Percentiles rank a stretch among this genome's conserved stretches.
Conservation (phyloP, 2,113 vertebrate species). For the Candoia aspera region DNA sequence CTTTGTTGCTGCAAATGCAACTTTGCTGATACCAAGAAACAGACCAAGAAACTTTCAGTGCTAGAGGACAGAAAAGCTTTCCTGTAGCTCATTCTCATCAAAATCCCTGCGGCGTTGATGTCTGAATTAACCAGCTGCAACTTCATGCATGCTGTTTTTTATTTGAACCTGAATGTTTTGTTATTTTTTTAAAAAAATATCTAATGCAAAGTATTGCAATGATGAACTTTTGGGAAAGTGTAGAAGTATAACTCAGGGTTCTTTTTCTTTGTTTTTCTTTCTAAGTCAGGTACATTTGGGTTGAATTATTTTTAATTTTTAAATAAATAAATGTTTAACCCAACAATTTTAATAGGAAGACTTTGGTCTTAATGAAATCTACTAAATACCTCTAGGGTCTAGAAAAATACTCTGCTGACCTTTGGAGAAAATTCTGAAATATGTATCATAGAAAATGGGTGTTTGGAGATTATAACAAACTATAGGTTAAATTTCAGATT, state of each 20-base stretch:
- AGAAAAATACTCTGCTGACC: neutral
- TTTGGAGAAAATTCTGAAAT: neutral
- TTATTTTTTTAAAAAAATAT: neutral
- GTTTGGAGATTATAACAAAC: neutral
- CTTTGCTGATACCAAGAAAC: neutral
- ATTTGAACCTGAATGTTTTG: neutral
- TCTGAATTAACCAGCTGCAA: neutral
- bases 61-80: neutral
- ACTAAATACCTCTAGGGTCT: neutral
- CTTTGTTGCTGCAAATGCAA: no score
- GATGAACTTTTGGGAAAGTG: neutral
- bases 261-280: no score
- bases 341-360: neutral
- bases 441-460: neutral
- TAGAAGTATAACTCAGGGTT: neutral
- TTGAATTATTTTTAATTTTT: no score
- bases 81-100: neutral
- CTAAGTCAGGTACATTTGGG: neutral
- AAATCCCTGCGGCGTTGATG: no score
- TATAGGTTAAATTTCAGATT: neutral
- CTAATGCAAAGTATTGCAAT: neutral
- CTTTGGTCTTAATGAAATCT: neutral
- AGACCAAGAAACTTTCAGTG: neutral
- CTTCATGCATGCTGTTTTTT: neutral
- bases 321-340: neutral